phyloP scores from a whole-genome alignment of 2,113 vertebrate genomes.

The Malurus cyaneus region DNA sequence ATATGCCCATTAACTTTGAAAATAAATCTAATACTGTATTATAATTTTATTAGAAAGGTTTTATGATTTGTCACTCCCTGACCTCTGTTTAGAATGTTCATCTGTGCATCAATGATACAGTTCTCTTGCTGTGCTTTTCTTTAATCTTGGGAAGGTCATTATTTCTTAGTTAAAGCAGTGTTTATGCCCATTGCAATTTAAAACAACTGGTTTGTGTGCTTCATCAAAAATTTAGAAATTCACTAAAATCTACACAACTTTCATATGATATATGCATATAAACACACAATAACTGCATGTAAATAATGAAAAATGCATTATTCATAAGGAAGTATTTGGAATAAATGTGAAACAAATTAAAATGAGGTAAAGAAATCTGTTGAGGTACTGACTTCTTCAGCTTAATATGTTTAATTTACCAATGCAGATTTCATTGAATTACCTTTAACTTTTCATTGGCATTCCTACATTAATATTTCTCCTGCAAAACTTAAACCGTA shows the following conservation, averaged over 20 bases:
- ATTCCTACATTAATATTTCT: neutral
- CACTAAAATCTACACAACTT: neutral
- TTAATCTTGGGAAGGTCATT: neutral
- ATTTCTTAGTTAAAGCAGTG: neutral
- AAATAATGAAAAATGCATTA: neutral
- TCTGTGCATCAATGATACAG: neutral
- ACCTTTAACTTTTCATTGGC: neutral
- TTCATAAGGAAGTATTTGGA: neutral
- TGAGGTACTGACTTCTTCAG: neutral
- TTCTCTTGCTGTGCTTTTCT: neutral
- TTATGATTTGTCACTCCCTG: neutral
- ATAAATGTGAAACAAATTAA: neutral
- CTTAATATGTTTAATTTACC: neutral
- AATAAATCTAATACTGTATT: neutral
- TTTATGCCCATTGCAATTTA: neutral
- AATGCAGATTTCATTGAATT: neutral
- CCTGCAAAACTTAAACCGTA: neutral
- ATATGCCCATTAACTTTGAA: neutral
- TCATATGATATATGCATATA: neutral
- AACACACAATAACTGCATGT: neutral
- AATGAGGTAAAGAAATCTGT: neutral
- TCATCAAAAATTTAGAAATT: neutral
- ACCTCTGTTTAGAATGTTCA: neutral
- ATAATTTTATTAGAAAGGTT: neutral
- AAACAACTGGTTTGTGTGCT: neutral